phyloP scores from a whole-genome alignment of 2,888 invertebrate species.

The Mimachlamys varia region DNA sequence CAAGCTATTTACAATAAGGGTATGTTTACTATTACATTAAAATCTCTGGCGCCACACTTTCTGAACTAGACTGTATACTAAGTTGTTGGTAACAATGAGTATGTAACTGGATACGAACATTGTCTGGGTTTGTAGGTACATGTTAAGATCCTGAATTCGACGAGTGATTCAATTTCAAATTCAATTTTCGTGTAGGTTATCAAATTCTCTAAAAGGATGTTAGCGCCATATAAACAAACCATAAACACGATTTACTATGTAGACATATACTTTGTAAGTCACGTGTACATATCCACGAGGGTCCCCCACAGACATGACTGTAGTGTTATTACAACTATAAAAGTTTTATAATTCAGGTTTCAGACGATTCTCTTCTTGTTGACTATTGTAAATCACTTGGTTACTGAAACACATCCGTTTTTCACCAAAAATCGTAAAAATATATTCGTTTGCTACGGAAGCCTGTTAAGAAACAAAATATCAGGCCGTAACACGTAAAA shows the following conservation, averaged over 20 bases:
- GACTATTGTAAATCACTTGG: background rate
- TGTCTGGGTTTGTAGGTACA: background rate
- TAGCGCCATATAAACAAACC: background rate
- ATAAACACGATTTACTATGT: background rate
- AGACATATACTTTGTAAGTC: background rate
- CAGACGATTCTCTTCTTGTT: background rate
- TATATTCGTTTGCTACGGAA: too few relatives aligned
- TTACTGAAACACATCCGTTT: background rate
- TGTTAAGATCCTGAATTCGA: background rate
- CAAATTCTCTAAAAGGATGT: background rate
- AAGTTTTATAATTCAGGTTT: background rate
- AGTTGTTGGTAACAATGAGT: background rate
- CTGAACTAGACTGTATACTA: background rate
- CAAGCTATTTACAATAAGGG: too few relatives aligned
- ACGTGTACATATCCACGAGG: background rate
- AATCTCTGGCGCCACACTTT: background rate
- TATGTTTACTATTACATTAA: background rate
- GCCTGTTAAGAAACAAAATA: too few relatives aligned
- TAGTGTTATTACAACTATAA: background rate
- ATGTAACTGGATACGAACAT: background rate
- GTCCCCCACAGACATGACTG: background rate
- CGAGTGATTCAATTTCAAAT: background rate
- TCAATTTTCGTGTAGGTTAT: conserved; percentile 12
- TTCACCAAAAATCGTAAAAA: too few relatives aligned
- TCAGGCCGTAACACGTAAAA: too few relatives aligned